These are phyloP conservation scores for Dysidea cf. avara DNA, from an alignment of 37 sponge, comb jelly and placozoan genomes.

Conservation along the genomic window DNA sequence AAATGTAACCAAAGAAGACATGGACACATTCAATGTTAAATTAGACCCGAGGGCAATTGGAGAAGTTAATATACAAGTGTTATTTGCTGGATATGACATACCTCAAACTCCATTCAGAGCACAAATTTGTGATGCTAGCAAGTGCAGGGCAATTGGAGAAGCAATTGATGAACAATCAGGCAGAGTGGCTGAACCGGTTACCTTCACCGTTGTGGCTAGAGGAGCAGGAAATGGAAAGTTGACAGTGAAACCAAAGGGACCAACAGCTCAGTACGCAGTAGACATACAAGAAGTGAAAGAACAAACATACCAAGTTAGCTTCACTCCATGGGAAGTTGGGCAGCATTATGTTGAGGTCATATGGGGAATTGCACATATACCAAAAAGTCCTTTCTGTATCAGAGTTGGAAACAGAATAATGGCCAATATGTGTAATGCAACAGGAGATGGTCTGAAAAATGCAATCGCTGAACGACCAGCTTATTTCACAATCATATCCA, in stretches of 20 bases:
- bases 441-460: conserved; percentile 74
- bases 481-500: conserved; percentile 39
- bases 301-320: conserved; percentile 35
- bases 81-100: conserved; percentile 62
- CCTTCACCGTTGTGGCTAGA: conserved; percentile 38
- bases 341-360: conserved; percentile 53
- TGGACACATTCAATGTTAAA: conserved; percentile 46
- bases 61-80: conserved; percentile 12
- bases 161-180: conserved; percentile 22
- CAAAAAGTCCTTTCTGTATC: conserved; percentile 68
- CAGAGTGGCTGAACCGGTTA: conserved; percentile 48
- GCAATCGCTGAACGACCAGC: conserved; percentile 36
- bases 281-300: conserved; percentile 54
- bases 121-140: conserved; percentile 58
- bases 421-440: conserved; percentile 75
- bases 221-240: conserved; percentile 54
- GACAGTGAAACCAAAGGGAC: conserved; percentile 50
- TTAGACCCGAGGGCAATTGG: conserved; percentile 28
- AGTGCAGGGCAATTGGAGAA: conserved; percentile 59
- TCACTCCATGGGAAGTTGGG: conserved; percentile 76
- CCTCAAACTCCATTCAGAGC: conserved; percentile 55
- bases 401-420: conserved; percentile 39
- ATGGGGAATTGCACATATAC: conserved; percentile 50
- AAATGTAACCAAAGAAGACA: conserved; percentile 16
- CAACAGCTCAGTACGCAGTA: conserved; percentile 43